Evolutionary conservation across 2,888 invertebrate species (phyloP), one percentile per base, ranked within the genome.

Genomic region (Dorcus hopei): DNA sequence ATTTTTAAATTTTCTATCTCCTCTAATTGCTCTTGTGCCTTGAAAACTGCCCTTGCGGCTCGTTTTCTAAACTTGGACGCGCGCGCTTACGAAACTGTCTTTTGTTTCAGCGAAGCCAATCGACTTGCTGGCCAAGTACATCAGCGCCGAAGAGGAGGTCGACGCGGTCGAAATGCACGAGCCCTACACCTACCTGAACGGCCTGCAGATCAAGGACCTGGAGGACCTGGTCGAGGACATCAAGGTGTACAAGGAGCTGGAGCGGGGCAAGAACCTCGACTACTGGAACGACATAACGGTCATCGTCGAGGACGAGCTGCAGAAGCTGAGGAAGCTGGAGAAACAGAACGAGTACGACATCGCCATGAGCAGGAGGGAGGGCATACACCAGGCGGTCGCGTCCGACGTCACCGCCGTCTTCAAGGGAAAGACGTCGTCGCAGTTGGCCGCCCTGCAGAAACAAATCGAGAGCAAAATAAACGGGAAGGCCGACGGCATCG

Each of bases 161-260:
- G 91, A 96, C 70, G 93, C 95, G 0, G 89, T 97, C 23, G 97
- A 98, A 81, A 95, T 99, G 93, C 95, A 97, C 74, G 97, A 99
- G 76, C 98, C 99, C 0, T 96, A 97, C 75, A 92, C 93, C 0
- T 96, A 96, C 75, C 83, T 99, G 1, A 93, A 95, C 73, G 97
- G 97, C 0, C 81, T 98, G 56, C 89, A 90, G 11, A 85, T 91
- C 5, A 88, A 89, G 65, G 98, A 99, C 77, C 81, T 98, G 19
- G 98, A 99, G 76, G 99, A 99, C 80, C 81, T 99, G 11, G 83
- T 97, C 0, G 97, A 93, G 68, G 99, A 99, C 74, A 98, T 99
- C 57, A 93, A 95, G 79, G 92, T 93, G 7, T 96, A 97, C 79
- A 90, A 93, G 74, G 92, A 96, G 80, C 79, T 98, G 68, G 97